Percentiles rank a stretch among this genome's conserved stretches.
These are phyloP conservation scores for Pseudachorutes palmiensis DNA, from an alignment of 1,140 invertebrate species.

Conservation along the genomic window DNA sequence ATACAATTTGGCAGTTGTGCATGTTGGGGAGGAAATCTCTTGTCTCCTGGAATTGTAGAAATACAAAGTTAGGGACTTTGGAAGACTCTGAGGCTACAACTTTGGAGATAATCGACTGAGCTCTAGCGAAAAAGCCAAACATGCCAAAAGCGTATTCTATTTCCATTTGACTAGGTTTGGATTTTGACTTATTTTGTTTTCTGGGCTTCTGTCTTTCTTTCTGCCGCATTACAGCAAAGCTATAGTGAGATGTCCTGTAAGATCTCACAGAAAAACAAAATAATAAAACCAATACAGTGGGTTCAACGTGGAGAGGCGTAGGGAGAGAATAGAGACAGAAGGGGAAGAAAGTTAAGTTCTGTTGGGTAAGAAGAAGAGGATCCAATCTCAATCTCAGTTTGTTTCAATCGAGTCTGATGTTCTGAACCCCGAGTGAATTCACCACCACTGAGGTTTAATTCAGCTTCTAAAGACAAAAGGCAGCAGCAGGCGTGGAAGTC, in stretches of 20 bases:
- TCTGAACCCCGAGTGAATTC: neutral
- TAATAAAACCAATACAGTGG: constrained; percentile 6
- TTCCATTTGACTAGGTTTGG: neutral
- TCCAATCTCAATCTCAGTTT: neutral
- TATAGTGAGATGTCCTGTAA: neutral
- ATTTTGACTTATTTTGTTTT: constrained; percentile 1
- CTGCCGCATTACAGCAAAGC: no score
- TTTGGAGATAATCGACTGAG: neutral
- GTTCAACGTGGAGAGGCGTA: neutral
- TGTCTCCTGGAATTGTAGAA: neutral
- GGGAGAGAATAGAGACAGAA: neutral
- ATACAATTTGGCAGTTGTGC: constrained; percentile 1
- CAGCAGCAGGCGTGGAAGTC: neutral
- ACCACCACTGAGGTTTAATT: neutral
- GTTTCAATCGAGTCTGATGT: neutral
- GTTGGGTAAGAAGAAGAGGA: neutral
- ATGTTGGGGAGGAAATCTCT: neutral
- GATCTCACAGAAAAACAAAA: neutral
- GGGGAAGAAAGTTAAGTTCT: neutral
- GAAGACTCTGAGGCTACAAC: neutral
- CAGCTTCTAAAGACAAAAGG: neutral
- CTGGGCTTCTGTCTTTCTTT: no score
- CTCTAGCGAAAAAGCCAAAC: neutral
- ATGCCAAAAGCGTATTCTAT: neutral
- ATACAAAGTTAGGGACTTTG: neutral